Conservation (phyloP, 2,888 invertebrate genomes). For the Entomobrya multifasciata region DNA sequence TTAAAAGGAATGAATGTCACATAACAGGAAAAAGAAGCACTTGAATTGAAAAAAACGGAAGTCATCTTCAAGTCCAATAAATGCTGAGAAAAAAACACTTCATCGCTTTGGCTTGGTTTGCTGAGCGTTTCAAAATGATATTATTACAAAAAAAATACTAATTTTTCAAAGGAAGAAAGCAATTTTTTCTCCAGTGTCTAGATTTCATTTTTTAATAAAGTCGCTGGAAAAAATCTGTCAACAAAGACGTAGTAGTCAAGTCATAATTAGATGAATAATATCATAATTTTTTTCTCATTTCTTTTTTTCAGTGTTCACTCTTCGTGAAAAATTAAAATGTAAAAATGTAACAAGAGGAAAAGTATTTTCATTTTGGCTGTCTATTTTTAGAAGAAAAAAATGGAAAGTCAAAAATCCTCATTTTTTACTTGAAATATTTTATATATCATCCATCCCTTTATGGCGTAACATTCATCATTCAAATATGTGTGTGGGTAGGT, state of each 20-base stretch:
- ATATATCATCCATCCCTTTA: no score
- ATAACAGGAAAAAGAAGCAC: slow-evolving; percentile 5
- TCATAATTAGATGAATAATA: slow-evolving; percentile 27
- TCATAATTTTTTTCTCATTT: not conserved
- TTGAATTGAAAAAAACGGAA: slow-evolving; percentile 21
- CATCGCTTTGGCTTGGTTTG: not conserved
- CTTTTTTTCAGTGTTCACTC: not conserved
- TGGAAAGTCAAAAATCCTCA: not conserved
- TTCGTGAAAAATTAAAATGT: not conserved
- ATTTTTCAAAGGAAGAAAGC: not conserved
- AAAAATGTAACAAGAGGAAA: no score
- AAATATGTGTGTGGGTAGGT: not conserved
- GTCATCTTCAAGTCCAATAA: slow-evolving; percentile 2
- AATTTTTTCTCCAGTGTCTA: not conserved
- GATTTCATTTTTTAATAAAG: slow-evolving; percentile 5
- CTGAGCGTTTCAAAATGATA: not conserved
- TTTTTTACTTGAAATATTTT: not conserved
- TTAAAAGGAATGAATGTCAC: slow-evolving; percentile 19
- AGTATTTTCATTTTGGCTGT: not conserved
- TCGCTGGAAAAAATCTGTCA: slow-evolving; percentile 3
- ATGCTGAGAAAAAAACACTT: not conserved
- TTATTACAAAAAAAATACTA: not conserved
- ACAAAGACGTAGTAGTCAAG: not conserved
- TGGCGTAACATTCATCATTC: not conserved
- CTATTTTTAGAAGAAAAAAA: not conserved